Conservation (phyloP, 2,113 vertebrate genomes). For the Seriola quinqueradiata region DNA sequence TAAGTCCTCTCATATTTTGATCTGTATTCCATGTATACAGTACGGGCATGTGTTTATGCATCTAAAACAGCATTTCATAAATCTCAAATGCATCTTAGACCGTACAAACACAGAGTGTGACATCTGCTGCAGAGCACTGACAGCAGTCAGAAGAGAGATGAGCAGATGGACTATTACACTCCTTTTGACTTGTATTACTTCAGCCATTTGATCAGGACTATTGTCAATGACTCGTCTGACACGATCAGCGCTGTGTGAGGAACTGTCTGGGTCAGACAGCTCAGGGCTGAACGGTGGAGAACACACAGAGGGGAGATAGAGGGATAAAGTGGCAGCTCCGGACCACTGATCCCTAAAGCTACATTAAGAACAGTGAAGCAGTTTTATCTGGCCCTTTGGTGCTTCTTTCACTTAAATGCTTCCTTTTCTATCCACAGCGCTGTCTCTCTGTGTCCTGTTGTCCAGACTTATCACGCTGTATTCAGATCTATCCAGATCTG, state of each 20-base stretch:
- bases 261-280: slow-evolving; percentile 35
- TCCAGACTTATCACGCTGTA: neutral
- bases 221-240: slow-evolving; percentile 41
- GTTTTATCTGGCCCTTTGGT: slow-evolving; percentile 27
- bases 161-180: slow-evolving; percentile 7
- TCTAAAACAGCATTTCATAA: neutral
- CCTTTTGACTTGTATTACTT: slow-evolving; percentile 21
- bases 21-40: neutral
- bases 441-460: neutral
- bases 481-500: neutral
- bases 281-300: slow-evolving; percentile 23
- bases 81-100: neutral
- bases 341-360: slow-evolving; percentile 44
- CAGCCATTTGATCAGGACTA: slow-evolving; percentile 24
- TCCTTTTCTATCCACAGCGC: neutral
- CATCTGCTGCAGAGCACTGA: slow-evolving; percentile 3
- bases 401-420: slow-evolving; percentile 22
- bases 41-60: neutral
- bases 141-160: neutral
- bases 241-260: slow-evolving; percentile 48
- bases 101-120: neutral
- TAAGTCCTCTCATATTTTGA: neutral
- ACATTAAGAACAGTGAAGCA: slow-evolving; percentile 29
- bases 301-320: slow-evolving; percentile 39
- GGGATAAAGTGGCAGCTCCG: slow-evolving; percentile 39